These are phyloP conservation scores for Lepidurus arcticus DNA, from an alignment of 1,140 invertebrate genomes.

Conservation along the genomic window DNA sequence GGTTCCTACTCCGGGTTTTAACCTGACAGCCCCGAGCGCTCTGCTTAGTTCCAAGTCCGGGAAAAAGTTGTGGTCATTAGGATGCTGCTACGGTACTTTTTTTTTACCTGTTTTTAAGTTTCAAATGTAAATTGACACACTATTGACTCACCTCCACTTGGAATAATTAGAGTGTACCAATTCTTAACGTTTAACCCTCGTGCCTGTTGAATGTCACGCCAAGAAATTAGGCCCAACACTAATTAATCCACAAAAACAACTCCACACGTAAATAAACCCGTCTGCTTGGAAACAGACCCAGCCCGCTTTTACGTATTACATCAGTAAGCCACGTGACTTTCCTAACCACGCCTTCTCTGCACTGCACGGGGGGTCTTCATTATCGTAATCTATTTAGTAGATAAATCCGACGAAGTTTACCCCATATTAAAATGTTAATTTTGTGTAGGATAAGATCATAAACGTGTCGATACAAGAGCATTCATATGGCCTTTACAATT, in stretches of 20 bases:
- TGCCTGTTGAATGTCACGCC: neutral
- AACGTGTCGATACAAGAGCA: neutral
- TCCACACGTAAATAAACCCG: conserved; percentile 14
- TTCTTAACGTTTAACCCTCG: neutral
- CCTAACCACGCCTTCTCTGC: neutral
- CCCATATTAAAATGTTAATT: too few species aligned
- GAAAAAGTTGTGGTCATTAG: neutral
- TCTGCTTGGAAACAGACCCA: conserved; percentile 1
- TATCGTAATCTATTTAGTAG: neutral
- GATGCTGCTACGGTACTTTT: neutral
- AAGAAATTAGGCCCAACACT: neutral
- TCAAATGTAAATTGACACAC: neutral
- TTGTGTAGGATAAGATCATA: too few species aligned
- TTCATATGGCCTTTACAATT: neutral
- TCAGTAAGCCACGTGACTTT: neutral
- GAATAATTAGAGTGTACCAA: neutral
- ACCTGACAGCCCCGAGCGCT: neutral
- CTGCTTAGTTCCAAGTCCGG: neutral
- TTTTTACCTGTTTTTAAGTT: neutral
- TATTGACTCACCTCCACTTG: neutral
- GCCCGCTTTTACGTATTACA: neutral
- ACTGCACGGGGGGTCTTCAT: neutral
- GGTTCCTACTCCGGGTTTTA: neutral
- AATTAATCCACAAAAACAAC: neutral
- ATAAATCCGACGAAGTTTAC: too few species aligned